These are phyloP conservation scores for Verasper variegatus DNA, from an alignment of 2,113 vertebrate species.

Conservation along the genomic window DNA sequence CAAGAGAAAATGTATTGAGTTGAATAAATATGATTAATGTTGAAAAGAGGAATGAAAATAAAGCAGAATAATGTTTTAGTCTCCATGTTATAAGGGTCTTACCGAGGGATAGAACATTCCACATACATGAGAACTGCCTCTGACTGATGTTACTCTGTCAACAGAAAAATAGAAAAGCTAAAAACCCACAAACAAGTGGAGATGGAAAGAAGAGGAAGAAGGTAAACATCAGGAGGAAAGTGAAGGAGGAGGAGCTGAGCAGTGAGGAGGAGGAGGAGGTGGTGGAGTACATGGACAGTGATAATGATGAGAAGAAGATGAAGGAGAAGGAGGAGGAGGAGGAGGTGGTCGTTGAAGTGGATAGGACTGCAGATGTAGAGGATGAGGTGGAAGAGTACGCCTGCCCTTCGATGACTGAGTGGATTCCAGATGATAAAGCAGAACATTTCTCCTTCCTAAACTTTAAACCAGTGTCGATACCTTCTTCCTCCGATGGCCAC, in stretches of 20 bases:
- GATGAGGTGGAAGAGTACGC: neutral
- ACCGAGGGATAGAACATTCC: neutral
- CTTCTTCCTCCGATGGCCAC: neutral
- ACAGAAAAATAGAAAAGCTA: neutral
- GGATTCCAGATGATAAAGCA: constrained; percentile 77
- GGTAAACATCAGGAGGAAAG: constrained; percentile 15
- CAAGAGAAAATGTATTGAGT: too few relatives aligned
- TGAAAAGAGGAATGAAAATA: too few relatives aligned
- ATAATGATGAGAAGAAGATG: constrained; percentile 37
- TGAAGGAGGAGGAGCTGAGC: constrained; percentile 10
- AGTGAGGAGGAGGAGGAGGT: constrained; percentile 37
- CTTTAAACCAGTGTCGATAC: constrained; percentile 20
- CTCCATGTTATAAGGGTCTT: too few relatives aligned
- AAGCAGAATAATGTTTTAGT: too few relatives aligned
- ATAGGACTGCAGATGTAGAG: neutral
- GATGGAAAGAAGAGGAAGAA: neutral
- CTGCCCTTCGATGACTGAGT: constrained; percentile 81
- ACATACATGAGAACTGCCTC: too few relatives aligned
- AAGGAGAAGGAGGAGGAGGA: neutral
- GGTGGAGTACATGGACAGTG: constrained; percentile 65
- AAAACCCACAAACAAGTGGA: neutral
- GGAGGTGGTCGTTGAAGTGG: neutral
- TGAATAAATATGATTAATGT: too few relatives aligned
- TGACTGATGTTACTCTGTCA: neutral
- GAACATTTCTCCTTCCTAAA: neutral